Percentiles rank a stretch among this genome's conserved stretches.
phyloP scores from a whole-genome alignment of 2,113 vertebrate genomes.

The Scolopax mira region DNA sequence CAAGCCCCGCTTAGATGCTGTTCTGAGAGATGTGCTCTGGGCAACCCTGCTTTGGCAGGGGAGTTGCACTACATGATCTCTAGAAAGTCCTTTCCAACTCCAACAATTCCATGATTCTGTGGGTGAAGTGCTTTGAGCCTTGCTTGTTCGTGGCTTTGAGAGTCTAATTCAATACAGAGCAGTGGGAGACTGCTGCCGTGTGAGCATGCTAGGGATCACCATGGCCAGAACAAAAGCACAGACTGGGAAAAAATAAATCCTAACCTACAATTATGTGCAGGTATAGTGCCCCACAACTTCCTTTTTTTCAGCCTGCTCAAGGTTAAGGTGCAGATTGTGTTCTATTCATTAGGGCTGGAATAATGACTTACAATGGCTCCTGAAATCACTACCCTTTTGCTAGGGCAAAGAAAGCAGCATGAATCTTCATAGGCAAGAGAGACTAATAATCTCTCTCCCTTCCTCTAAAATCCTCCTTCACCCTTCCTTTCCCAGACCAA shows the following conservation, averaged over 20 bases:
- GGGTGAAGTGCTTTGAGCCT: background rate
- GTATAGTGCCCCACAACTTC: background rate
- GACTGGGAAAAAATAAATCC: background rate
- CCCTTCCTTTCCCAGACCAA: conserved; percentile 34
- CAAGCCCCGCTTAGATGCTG: too few relatives aligned
- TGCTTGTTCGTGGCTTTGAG: background rate
- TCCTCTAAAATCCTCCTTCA: conserved; percentile 37
- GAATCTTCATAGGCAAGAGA: conserved; percentile 30
- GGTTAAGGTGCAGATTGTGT: background rate
- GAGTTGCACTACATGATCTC: too few relatives aligned
- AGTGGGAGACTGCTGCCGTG: background rate
- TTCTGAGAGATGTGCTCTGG: too few relatives aligned
- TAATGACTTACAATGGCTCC: background rate
- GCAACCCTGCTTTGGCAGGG: too few relatives aligned
- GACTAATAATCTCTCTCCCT: conserved; percentile 4
- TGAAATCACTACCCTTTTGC: background rate
- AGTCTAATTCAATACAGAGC: background rate
- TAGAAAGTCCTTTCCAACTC: too few relatives aligned
- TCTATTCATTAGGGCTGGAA: background rate
- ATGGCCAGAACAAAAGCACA: background rate
- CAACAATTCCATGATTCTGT: too few relatives aligned
- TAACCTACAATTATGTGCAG: background rate
- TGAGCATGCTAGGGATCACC: background rate
- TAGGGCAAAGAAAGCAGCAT: background rate
- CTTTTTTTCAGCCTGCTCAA: background rate